Evolutionary conservation across 2,797 vertebrate species (phyloP), one percentile per base, ranked within the genome.

Genomic region (Acanthurus lineatus): DNA sequence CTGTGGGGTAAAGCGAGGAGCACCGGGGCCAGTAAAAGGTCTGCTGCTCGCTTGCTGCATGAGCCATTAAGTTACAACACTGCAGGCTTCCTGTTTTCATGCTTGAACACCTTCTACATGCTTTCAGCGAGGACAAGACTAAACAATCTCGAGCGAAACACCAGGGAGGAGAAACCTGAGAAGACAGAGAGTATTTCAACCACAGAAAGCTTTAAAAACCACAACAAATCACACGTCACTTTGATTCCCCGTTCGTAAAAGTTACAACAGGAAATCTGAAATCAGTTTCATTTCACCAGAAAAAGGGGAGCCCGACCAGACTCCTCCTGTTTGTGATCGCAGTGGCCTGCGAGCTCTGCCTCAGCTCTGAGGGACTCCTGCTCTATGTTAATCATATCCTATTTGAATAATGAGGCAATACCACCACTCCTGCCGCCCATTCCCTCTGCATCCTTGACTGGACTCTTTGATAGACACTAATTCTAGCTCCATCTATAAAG

Each of bases 401-500:
- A 92, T 95, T 94, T 93, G 91, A 95, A 95, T 95, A 95, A 95
- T 94, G 93, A 95, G 93, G 90, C 90, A 93, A 92, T 89, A 89
- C 82, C 86, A 76, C 83, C 73, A 78, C 83, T 90, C 86, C 85
- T 85, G 88, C 91, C 85, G 66, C 89, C 92, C 89, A 80, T 87
- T 91, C 90, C 89, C 88, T 70, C 81, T 91, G 92, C 92, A 93
- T 94, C 93, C 91, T 88, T 90, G 86, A 92, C 90, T 91, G 88
- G 89, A 92, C 86, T 87, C 93, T 95, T 94, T 95, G 93, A 96
- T 94, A 92, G 95, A 94, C 94, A 94, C 93, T 94, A 95, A 96
- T 95, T 95, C 92, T 90, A 93, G 94, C 92, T 95, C 94, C 94
- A 95, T 95, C 94, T 95, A 95, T 95, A 95, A 95, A 95, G 93